A percentile compares a stretch with the other conserved stretches of the same genome.
These are phyloP conservation scores for Cyphomyrus discorhynchus DNA, from an alignment of 2,113 vertebrate species.

Conservation along the genomic window DNA sequence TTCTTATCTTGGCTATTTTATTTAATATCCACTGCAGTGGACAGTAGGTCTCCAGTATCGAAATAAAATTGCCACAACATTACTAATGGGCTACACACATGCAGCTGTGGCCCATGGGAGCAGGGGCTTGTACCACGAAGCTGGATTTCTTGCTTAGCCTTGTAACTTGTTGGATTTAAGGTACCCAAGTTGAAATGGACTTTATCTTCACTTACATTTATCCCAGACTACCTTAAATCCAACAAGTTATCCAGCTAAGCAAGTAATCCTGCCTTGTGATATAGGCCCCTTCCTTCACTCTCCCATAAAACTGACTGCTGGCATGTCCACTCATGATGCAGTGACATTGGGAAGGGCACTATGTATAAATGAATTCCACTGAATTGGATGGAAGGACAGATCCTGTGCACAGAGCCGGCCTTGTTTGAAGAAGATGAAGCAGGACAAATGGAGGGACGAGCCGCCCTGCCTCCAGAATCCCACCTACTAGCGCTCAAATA, in stretches of 20 bases:
- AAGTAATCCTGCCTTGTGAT: background rate
- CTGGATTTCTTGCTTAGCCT: background rate
- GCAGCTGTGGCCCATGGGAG: background rate
- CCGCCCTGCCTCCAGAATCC: background rate
- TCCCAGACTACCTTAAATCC: background rate
- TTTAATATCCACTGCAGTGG: background rate
- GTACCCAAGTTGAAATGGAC: background rate
- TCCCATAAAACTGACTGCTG: background rate
- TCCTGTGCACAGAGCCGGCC: background rate
- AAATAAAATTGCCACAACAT: background rate
- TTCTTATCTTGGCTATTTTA: background rate
- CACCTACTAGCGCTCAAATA: slow-evolving; percentile 19
- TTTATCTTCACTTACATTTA: background rate
- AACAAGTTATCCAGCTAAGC: background rate
- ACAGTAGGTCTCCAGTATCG: background rate
- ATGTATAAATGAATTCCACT: background rate
- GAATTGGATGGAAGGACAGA: background rate
- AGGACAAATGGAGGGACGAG: background rate
- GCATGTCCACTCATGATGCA: background rate
- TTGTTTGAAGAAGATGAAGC: background rate
- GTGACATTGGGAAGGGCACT: background rate
- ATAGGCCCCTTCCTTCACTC: background rate
- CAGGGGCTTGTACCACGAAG: background rate
- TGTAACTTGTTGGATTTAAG: background rate
- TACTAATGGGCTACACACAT: background rate